Conservation (phyloP, 2,797 vertebrate species). For the Cuniculus paca region DNA sequence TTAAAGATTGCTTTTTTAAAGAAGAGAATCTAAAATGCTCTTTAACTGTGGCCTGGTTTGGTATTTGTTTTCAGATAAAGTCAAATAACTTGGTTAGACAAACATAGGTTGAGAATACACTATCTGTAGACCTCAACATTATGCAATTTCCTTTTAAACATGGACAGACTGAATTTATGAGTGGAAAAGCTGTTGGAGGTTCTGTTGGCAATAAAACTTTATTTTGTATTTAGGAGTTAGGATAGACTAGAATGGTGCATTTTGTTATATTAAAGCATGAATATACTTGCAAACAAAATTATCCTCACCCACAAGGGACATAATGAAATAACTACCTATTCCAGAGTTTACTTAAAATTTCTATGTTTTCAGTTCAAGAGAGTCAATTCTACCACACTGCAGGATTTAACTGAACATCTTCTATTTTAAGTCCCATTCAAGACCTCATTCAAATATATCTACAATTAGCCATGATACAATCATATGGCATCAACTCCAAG, state of each 20-base stretch:
- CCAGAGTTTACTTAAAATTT: constrained; percentile 41
- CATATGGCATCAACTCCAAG: neutral
- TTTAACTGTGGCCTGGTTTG: neutral
- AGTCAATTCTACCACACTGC: neutral
- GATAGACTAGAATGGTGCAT: neutral
- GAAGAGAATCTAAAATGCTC: neutral
- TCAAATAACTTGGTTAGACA: neutral
- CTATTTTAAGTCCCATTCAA: neutral
- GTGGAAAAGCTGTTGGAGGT: neutral
- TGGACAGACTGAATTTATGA: neutral
- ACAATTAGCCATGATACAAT: neutral
- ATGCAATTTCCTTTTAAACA: neutral
- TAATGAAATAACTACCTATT: neutral
- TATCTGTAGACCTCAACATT: neutral
- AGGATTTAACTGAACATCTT: neutral
- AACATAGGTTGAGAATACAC: neutral
- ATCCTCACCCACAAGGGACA: neutral
- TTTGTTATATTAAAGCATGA: neutral
- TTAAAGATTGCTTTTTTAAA: neutral
- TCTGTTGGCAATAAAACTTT: constrained; percentile 5
- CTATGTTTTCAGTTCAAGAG: neutral
- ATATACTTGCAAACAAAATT: constrained; percentile 35
- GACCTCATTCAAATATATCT: neutral
- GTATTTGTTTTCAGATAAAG: neutral
- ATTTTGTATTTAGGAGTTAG: constrained; percentile 34